Percentiles rank a stretch among this genome's conserved stretches.
phyloP scores from a whole-genome alignment of 1,140 invertebrate genomes.

The Dryas iulia region DNA sequence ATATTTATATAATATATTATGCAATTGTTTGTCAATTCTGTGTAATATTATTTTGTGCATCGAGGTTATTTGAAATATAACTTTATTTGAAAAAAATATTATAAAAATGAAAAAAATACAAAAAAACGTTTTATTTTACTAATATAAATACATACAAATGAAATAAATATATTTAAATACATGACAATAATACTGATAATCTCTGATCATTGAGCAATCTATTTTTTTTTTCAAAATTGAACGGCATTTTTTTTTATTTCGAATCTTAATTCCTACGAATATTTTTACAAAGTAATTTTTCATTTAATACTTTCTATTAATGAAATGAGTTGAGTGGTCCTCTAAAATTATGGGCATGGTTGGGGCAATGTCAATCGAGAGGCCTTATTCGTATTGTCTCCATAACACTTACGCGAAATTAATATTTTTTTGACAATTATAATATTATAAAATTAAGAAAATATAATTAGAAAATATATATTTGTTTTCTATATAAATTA shows the following conservation, averaged over 20 bases:
- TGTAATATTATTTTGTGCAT: not conserved
- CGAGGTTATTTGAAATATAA: not conserved
- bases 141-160: not conserved
- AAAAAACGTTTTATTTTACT: conserved; percentile 1
- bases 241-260: conserved; percentile 3
- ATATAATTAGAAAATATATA: not conserved
- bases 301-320: conserved; percentile 1
- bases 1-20: not conserved
- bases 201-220: conserved; percentile 28
- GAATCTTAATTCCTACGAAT: conserved; percentile 2
- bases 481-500: not conserved
- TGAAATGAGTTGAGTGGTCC: conserved; percentile 24
- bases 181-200: conserved; percentile 25
- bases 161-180: too few species aligned
- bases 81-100: too few species aligned
- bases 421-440: not conserved
- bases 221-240: conserved; percentile 10
- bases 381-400: conserved; percentile 4
- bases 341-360: conserved; percentile 22
- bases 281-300: conserved; percentile 5
- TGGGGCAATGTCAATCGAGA: conserved; percentile 16
- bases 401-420: not conserved
- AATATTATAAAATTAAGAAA: not conserved
- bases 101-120: too few species aligned
- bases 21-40: not conserved